phyloP scores from a whole-genome alignment of 2,888 invertebrate genomes.

The Lasius platythorax region DNA sequence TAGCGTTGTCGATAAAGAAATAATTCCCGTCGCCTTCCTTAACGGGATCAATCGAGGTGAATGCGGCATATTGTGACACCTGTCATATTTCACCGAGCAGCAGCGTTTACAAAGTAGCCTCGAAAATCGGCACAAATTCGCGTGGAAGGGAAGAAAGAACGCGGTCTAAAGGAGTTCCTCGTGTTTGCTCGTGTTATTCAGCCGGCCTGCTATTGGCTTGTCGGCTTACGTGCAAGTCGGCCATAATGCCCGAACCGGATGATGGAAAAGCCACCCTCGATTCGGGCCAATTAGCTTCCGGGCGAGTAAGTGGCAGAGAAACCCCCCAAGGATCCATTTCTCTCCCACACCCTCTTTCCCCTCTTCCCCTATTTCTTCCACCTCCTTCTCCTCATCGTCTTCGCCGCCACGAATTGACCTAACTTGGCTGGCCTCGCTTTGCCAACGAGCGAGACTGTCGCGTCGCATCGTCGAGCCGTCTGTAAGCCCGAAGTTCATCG shows the following conservation, averaged over 20 bases:
- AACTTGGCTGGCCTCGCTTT: conserved; percentile 52
- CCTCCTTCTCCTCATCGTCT: conserved; percentile 36
- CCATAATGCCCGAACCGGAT: conserved; percentile 76
- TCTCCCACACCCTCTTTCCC: conserved; percentile 49
- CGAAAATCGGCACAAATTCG: conserved; percentile 49
- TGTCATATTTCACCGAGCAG: conserved; percentile 47
- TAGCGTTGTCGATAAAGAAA: neutral
- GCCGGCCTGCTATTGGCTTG: conserved; percentile 68
- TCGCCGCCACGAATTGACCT: conserved; percentile 46
- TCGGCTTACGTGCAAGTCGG: conserved; percentile 73
- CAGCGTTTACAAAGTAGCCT: conserved; percentile 36
- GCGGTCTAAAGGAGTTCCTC: conserved; percentile 63
- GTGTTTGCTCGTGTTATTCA: conserved; percentile 58
- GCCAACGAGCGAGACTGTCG: conserved; percentile 42
- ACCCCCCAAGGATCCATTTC: conserved; percentile 72
- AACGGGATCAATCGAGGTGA: conserved; percentile 15
- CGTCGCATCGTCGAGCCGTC: conserved; percentile 48
- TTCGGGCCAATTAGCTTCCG: conserved; percentile 77
- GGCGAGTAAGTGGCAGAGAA: conserved; percentile 75
- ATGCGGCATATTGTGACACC: conserved; percentile 15
- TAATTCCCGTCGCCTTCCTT: neutral
- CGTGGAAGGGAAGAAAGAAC: conserved; percentile 64
- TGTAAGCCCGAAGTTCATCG: conserved; percentile 48
- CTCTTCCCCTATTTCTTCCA: conserved; percentile 8
- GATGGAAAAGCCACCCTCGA: conserved; percentile 78